phyloP scores from a whole-genome alignment of 2,797 vertebrate species.

The Halcyon chelicuti region DNA sequence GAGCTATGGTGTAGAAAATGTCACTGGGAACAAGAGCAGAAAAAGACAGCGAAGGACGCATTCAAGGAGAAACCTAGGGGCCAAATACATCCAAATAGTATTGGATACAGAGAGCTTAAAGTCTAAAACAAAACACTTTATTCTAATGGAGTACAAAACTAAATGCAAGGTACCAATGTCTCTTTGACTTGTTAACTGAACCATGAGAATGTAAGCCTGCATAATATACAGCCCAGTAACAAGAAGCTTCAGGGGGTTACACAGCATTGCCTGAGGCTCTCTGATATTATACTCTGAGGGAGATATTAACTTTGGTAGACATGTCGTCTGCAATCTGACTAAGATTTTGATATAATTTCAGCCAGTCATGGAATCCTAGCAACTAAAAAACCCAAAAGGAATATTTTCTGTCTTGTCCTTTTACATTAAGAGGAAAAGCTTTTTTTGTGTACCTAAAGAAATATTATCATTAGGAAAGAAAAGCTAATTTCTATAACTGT shows the following conservation, averaged over 20 bases:
- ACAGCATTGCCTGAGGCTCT: constrained; percentile 66
- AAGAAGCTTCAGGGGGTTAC: constrained; percentile 72
- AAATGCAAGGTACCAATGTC: constrained; percentile 37
- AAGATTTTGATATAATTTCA: constrained; percentile 42
- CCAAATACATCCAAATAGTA: constrained; percentile 73
- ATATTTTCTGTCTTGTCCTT: not conserved
- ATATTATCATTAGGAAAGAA: not conserved
- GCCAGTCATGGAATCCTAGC: not conserved
- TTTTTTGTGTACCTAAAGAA: not conserved
- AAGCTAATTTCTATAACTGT: not conserved
- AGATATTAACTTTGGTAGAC: constrained; percentile 68
- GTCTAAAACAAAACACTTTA: constrained; percentile 56
- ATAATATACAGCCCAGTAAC: constrained; percentile 47
- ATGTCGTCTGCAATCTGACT: constrained; percentile 52
- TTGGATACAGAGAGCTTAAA: constrained; percentile 55
- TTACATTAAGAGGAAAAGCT: not conserved
- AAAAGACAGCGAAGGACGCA: constrained; percentile 70
- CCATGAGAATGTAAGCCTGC: constrained; percentile 68
- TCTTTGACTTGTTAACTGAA: constrained; percentile 76
- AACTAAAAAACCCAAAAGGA: not conserved
- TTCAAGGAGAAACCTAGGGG: constrained; percentile 81
- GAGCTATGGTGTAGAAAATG: constrained; percentile 80
- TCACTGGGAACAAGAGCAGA: constrained; percentile 74
- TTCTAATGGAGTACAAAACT: constrained; percentile 58
- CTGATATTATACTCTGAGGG: constrained; percentile 58